A percentile compares a stretch with the other conserved stretches of the same genome.
These are phyloP conservation scores for Lasioglossum malachurum DNA, from an alignment of 2,888 invertebrate genomes.

Conservation along the genomic window DNA sequence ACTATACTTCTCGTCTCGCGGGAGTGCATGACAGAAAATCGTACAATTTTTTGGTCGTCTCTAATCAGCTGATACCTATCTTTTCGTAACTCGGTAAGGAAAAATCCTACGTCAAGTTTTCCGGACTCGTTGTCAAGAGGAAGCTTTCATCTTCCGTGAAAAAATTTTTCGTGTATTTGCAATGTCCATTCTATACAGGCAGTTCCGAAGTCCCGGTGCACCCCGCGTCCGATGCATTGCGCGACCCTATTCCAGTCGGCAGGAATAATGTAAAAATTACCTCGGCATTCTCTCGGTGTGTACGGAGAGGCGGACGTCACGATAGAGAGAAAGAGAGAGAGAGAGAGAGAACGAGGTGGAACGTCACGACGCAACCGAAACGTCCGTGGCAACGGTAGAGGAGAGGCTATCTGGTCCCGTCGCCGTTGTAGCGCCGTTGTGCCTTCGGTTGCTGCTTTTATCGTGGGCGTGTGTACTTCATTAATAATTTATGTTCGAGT, in stretches of 20 bases:
- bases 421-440: constrained; percentile 32
- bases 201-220: background rate
- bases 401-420: constrained; percentile 34
- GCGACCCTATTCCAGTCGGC: background rate
- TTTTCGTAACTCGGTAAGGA: too few species aligned
- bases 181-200: background rate
- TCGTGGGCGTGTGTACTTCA: constrained; percentile 71
- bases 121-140: too few species aligned
- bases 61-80: too few species aligned
- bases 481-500: constrained; percentile 73
- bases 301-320: constrained; percentile 18
- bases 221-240: too few species aligned
- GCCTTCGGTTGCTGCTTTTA: constrained; percentile 53
- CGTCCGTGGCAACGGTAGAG: constrained; percentile 30
- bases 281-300: constrained; percentile 15
- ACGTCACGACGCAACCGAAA: constrained; percentile 32
- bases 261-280: constrained; percentile 13
- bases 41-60: too few species aligned
- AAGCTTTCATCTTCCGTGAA: too few species aligned
- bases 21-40: too few species aligned
- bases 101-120: too few species aligned
- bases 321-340: background rate
- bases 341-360: background rate
- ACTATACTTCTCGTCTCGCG: too few species aligned
- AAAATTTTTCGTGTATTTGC: too few species aligned